These are phyloP conservation scores for Spinibarbus caldwelli DNA, from an alignment of 2,797 vertebrate genomes.

Conservation along the genomic window DNA sequence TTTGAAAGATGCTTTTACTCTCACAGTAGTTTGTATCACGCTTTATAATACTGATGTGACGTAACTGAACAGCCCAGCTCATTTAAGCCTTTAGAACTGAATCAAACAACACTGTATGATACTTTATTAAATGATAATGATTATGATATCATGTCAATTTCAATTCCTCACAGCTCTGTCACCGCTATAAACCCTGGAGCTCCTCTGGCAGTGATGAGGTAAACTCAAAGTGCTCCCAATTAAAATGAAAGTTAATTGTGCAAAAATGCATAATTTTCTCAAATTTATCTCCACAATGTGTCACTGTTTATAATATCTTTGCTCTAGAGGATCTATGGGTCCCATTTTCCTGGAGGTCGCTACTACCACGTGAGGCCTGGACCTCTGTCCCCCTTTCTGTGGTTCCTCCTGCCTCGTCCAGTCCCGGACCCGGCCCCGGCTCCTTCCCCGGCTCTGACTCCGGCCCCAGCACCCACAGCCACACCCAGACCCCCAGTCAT, in stretches of 20 bases:
- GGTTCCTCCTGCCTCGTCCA: not conserved
- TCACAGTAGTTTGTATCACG: not conserved
- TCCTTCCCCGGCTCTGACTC: accelerated
- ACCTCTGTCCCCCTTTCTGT: not conserved
- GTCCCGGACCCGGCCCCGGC: not conserved
- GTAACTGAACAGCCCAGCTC: not conserved
- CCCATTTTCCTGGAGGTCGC: not conserved
- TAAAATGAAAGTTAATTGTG: not conserved
- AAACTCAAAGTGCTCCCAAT: not conserved
- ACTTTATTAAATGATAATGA: not conserved
- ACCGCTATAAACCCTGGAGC: slow-evolving; percentile 57
- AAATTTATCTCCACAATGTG: no score
- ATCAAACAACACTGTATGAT: not conserved
- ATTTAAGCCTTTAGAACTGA: no score
- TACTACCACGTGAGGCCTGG: slow-evolving; percentile 1
- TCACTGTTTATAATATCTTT: slow-evolving; percentile 47
- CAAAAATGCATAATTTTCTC: not conserved
- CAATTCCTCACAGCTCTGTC: slow-evolving; percentile 60
- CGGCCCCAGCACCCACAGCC: not conserved
- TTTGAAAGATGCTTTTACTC: not conserved
- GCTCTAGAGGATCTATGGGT: slow-evolving; percentile 7
- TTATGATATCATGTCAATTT: not conserved
- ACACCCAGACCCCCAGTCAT: not conserved
- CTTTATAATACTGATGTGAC: not conserved
- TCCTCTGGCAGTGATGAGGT: slow-evolving; percentile 73